Evolutionary conservation across 2,113 vertebrate species (phyloP).

Genomic region (Lota lota): DNA sequence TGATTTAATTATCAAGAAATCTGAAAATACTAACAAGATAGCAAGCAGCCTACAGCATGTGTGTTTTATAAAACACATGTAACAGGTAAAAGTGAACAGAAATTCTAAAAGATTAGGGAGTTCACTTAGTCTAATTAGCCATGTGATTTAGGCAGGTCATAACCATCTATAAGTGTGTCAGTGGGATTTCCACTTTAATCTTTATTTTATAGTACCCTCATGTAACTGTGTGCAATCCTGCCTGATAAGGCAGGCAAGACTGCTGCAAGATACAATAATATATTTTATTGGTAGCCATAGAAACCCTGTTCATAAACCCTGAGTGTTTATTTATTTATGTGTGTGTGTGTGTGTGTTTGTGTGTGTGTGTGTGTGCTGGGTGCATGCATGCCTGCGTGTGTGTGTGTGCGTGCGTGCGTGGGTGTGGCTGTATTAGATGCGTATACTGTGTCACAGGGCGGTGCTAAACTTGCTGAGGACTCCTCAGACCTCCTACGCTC

Average conservation of each 20-base stretch:
- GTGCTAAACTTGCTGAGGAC: slow-evolving; percentile 70
- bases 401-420: slow-evolving; percentile 23
- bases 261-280: neutral
- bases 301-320: slow-evolving; percentile 17
- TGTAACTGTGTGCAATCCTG: neutral
- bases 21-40: too few relatives aligned
- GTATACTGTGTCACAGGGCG: slow-evolving; percentile 68
- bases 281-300: slow-evolving; percentile 16
- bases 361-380: too few relatives aligned
- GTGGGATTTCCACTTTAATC: neutral
- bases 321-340: slow-evolving; percentile 11
- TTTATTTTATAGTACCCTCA: neutral
- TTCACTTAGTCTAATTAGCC: neutral
- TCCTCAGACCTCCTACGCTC: slow-evolving; percentile 77
- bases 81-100: too few relatives aligned
- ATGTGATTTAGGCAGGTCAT: too few relatives aligned
- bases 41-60: too few relatives aligned
- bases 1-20: too few relatives aligned
- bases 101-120: too few relatives aligned
- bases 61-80: too few relatives aligned
- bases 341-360: too few relatives aligned
- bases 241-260: neutral
- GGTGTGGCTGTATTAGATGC: slow-evolving; percentile 58
- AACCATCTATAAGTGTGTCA: neutral
- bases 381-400: slow-evolving; percentile 12